These are phyloP conservation scores for Noturus placidus DNA, from an alignment of 2,113 vertebrate genomes.

Conservation along the genomic window DNA sequence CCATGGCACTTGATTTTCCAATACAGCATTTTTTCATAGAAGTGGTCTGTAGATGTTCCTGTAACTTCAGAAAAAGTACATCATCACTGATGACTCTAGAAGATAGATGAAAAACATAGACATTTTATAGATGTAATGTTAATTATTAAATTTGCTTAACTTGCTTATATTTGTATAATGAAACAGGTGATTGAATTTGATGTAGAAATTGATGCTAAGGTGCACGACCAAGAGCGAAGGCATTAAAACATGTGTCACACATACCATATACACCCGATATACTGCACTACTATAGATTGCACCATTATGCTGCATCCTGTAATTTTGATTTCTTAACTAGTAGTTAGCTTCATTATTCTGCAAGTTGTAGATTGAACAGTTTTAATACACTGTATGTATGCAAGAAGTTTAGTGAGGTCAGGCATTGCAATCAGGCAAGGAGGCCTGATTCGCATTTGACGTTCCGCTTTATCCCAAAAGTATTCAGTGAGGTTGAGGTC, in stretches of 20 bases:
- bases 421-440: neutral
- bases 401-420: neutral
- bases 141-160: neutral
- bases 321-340: neutral
- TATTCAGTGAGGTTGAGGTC: neutral
- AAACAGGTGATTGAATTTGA: neutral
- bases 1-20: neutral
- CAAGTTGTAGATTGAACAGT: neutral
- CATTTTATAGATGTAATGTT: neutral
- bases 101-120: neutral
- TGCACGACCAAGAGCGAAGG: neutral
- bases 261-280: neutral
- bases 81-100: neutral
- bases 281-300: neutral
- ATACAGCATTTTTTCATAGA: neutral
- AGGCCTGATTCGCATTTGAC: neutral
- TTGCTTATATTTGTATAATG: neutral
- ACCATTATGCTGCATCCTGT: neutral
- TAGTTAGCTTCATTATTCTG: neutral
- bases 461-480: neutral
- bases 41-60: neutral
- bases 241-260: neutral
- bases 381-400: neutral
- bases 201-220: neutral
- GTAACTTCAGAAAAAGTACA: neutral